A percentile compares a stretch with the other conserved stretches of the same genome.
These are phyloP conservation scores for Nasonia vitripennis DNA, from an alignment of 1,140 invertebrate genomes.

Conservation along the genomic window DNA sequence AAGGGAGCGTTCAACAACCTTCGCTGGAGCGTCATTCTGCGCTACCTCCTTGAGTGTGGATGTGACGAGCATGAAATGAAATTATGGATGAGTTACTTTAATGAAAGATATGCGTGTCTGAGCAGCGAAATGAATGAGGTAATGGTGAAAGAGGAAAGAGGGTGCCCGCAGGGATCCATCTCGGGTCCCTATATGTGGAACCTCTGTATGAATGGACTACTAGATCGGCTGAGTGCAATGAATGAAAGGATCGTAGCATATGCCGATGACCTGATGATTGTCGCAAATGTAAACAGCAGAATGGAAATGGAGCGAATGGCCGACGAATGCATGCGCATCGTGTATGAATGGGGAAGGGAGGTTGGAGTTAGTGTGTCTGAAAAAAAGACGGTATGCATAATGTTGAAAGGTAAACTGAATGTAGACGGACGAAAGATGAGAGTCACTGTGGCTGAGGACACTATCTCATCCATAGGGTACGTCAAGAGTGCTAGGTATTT, in stretches of 20 bases:
- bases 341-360: background rate
- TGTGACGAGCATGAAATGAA: background rate
- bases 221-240: background rate
- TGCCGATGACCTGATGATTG: background rate
- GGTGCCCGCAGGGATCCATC: background rate
- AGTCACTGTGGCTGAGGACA: too few species aligned
- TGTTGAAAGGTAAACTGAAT: too few species aligned
- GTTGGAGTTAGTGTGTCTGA: background rate
- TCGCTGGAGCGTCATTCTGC: background rate
- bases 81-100: background rate
- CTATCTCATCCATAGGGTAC: too few species aligned
- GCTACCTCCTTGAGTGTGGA: background rate
- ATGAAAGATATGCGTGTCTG: background rate
- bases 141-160: background rate
- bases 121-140: background rate
- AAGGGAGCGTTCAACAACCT: constrained; percentile 1
- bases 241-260: background rate
- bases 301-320: background rate
- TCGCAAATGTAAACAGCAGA: background rate
- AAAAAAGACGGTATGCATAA: background rate
- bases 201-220: background rate
- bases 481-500: too few species aligned
- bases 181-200: too few species aligned
- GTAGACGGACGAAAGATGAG: too few species aligned
- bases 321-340: background rate